Percentiles rank a stretch among this genome's conserved stretches.
phyloP scores from a whole-genome alignment of 1,140 invertebrate genomes.

The Tribolium castaneum region DNA sequence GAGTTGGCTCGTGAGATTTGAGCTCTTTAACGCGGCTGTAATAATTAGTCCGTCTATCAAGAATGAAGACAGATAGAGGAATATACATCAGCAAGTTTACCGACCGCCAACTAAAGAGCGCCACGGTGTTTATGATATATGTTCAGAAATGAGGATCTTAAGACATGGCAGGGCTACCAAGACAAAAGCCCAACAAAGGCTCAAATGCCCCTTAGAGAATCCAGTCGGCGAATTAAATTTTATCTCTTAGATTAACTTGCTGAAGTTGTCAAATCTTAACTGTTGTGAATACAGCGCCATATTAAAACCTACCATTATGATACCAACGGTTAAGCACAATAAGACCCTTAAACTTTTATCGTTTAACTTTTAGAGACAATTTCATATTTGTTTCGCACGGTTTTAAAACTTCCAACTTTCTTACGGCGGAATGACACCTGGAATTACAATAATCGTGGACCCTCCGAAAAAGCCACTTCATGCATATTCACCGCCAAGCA shows the following conservation, averaged over 20 bases:
- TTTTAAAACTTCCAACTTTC: constrained; percentile 27
- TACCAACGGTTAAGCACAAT: constrained; percentile 43
- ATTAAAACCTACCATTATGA: constrained; percentile 51
- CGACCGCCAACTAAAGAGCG: constrained; percentile 40
- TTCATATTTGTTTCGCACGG: constrained; percentile 46
- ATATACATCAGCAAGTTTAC: constrained; percentile 50
- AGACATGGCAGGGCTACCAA: constrained; percentile 40
- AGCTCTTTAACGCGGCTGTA: constrained; percentile 27
- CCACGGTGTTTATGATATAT: constrained; percentile 50
- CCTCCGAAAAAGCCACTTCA: not conserved
- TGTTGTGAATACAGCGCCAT: constrained; percentile 48
- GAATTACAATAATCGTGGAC: constrained; percentile 43
- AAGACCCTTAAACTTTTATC: constrained; percentile 45
- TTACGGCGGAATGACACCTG: constrained; percentile 39
- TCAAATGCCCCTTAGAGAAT: constrained; percentile 51
- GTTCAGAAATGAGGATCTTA: constrained; percentile 40
- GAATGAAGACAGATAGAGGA: constrained; percentile 49
- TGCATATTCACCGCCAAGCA: not conserved
- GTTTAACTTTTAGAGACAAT: constrained; percentile 45
- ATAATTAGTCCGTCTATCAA: constrained; percentile 52
- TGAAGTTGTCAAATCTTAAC: constrained; percentile 56
- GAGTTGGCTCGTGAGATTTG: constrained; percentile 8
- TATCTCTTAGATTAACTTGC: constrained; percentile 56
- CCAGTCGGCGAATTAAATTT: constrained; percentile 54
- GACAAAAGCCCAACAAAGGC: constrained; percentile 49